Percentiles rank a stretch among this genome's conserved stretches.
Conservation (phyloP, 2,797 vertebrate species). For the Galagoides demidoff region DNA sequence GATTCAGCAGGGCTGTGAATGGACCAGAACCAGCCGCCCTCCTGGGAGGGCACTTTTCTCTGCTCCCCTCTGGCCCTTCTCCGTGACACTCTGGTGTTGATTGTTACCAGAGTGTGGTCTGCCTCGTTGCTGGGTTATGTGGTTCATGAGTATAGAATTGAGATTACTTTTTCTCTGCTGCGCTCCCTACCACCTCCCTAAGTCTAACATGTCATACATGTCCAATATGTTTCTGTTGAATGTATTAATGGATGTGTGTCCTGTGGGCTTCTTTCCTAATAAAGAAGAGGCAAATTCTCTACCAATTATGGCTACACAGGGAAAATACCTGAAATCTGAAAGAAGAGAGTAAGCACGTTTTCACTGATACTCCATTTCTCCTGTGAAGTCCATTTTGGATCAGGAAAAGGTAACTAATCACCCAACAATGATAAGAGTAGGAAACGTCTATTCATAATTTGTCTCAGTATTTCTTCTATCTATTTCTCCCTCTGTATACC, state of each 20-base stretch:
- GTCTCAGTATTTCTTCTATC: neutral
- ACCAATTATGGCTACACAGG: neutral
- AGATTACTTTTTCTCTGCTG: too few species aligned
- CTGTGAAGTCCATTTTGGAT: neutral
- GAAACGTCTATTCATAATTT: neutral
- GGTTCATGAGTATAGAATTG: neutral
- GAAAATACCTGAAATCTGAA: neutral
- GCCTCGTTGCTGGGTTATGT: neutral
- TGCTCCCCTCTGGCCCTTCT: neutral
- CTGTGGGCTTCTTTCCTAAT: neutral
- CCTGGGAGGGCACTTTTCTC: neutral
- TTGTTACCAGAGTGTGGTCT: neutral
- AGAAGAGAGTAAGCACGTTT: neutral
- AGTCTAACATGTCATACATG: neutral
- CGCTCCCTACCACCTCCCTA: fast-evolving
- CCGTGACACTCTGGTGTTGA: too few species aligned
- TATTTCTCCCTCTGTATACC: neutral
- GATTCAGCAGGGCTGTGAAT: neutral
- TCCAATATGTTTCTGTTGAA: neutral
- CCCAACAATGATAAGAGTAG: neutral
- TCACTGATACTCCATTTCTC: neutral
- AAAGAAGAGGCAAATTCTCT: neutral
- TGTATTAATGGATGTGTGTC: neutral
- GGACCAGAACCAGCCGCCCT: neutral
- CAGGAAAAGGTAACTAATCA: neutral